Percentiles rank a stretch among this genome's conserved stretches.
These are phyloP conservation scores for Myotis findleyi DNA, from an alignment of 2,797 vertebrate genomes.

Conservation along the genomic window DNA sequence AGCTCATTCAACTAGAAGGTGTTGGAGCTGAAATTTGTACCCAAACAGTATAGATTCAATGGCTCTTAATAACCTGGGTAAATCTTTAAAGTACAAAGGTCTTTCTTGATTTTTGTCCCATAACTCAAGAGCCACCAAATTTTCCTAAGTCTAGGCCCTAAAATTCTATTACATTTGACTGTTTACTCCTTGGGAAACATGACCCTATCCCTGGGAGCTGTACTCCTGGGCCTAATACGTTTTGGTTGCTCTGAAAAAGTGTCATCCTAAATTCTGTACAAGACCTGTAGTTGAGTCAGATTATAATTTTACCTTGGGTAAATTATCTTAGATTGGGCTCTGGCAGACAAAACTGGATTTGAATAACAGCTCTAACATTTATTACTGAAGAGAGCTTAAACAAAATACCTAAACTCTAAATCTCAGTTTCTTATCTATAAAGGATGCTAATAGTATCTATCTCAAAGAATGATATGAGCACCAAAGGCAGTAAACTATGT, in stretches of 20 bases:
- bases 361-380: slow-evolving; percentile 29
- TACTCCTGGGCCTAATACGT: neutral
- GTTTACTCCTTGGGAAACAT: neutral
- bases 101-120: neutral
- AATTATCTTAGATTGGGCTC: neutral
- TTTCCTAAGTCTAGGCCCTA: neutral
- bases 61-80: neutral
- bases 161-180: neutral
- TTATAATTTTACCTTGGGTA: neutral
- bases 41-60: neutral
- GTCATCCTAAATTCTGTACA: neutral
- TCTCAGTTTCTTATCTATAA: neutral
- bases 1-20: neutral
- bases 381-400: neutral
- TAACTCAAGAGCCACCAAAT: neutral
- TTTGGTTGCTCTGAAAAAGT: neutral
- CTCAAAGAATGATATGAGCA: neutral
- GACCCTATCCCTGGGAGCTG: neutral
- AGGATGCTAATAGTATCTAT: neutral
- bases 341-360: slow-evolving; percentile 7
- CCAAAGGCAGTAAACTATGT: neutral
- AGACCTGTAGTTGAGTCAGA: neutral
- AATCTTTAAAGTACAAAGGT: neutral
- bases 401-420: neutral
- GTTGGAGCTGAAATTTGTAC: neutral